A percentile compares a stretch with the other conserved stretches of the same genome.
These are phyloP conservation scores for Caenorhabditis sulstoni DNA, from an alignment of 2,888 invertebrate genomes.

Conservation along the genomic window DNA sequence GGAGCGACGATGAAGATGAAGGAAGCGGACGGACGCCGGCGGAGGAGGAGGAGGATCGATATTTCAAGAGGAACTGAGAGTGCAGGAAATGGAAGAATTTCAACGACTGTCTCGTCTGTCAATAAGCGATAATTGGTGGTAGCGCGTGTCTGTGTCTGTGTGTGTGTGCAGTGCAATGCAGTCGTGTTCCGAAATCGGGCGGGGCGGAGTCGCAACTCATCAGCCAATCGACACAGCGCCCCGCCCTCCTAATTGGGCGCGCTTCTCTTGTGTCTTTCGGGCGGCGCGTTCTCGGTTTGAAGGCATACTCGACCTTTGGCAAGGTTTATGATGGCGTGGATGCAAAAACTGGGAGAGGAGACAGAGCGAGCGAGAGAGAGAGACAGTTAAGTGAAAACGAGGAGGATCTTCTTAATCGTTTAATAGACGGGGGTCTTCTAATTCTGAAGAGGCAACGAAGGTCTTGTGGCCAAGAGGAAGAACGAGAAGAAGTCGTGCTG, in stretches of 20 bases:
- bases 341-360: constrained; percentile 18
- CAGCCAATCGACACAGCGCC: constrained; percentile 39
- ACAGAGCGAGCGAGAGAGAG: neutral
- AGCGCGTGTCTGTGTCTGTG: no score
- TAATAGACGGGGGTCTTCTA: constrained; percentile 36
- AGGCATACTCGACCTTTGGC: constrained; percentile 51
- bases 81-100: constrained; percentile 13
- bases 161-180: constrained; percentile 15
- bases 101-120: constrained; percentile 6
- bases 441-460: neutral
- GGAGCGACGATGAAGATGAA: neutral
- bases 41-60: neutral
- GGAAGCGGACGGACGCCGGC: no score
- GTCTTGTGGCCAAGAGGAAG: no score
- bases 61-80: constrained; percentile 9
- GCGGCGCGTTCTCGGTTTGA: neutral
- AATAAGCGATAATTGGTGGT: constrained; percentile 46
- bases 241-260: constrained; percentile 59
- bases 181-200: constrained; percentile 23
- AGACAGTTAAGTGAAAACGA: constrained; percentile 47
- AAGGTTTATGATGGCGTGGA: constrained; percentile 53
- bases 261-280: constrained; percentile 15
- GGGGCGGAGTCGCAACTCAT: constrained; percentile 31
- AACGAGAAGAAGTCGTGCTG: constrained; percentile 34
- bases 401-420: constrained; percentile 43